Evolutionary conservation across 2,113 vertebrate genomes (phyloP).

Genomic region (Clarias macrocephalus): DNA sequence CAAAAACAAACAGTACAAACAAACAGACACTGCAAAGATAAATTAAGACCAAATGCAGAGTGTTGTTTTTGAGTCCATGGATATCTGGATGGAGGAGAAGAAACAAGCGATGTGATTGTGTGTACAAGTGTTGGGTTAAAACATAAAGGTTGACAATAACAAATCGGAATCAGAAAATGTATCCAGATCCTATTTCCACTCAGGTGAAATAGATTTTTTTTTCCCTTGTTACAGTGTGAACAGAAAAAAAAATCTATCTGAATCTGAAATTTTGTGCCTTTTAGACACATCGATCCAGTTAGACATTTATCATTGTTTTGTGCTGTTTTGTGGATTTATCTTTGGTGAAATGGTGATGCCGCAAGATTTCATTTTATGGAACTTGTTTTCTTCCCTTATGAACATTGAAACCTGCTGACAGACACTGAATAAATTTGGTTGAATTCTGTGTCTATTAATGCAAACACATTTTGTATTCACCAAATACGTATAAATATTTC

Average conservation of each 20-base stretch:
- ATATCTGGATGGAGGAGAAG: not conserved
- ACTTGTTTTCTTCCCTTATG: not conserved
- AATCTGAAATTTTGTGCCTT: not conserved
- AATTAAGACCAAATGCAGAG: not conserved
- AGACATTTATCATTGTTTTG: not conserved
- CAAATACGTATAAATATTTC: not conserved
- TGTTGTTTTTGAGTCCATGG: not conserved
- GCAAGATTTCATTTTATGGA: not conserved
- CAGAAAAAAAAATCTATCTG: not conserved
- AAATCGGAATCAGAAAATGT: not conserved
- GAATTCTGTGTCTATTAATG: not conserved
- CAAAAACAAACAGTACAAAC: not conserved
- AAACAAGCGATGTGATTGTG: not conserved
- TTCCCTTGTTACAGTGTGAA: not conserved
- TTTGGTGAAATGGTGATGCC: not conserved
- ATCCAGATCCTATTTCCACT: not conserved
- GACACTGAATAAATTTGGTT: not conserved
- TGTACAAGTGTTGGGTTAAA: not conserved
- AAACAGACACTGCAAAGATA: not conserved
- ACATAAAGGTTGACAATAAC: not conserved
- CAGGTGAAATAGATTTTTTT: not conserved
- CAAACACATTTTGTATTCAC: not conserved
- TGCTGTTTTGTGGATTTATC: not conserved
- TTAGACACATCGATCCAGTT: not conserved
- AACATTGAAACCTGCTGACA: not conserved